phyloP scores from a whole-genome alignment of 2,797 vertebrate species.

The Parauchenoglanis ngamensis region DNA sequence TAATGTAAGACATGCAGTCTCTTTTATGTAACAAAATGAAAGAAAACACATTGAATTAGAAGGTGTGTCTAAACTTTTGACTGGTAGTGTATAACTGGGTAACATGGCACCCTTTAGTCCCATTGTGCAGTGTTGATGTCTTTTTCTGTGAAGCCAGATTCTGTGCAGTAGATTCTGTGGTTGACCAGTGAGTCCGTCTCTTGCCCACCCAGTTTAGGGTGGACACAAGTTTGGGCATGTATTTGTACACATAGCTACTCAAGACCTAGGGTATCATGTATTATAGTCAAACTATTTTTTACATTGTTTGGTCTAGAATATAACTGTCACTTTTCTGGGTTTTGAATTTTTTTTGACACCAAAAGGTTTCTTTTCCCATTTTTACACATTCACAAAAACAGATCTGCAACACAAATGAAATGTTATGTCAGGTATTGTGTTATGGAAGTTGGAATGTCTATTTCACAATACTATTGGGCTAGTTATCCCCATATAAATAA shows the following conservation, averaged over 20 bases:
- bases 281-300: not conserved
- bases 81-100: no score
- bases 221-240: not conserved
- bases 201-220: not conserved
- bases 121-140: no score
- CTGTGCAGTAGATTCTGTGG: no score
- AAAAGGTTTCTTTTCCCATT: not conserved
- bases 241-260: not conserved
- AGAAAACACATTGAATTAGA: no score
- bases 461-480: not conserved
- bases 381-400: not conserved
- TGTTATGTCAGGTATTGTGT: not conserved
- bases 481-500: not conserved
- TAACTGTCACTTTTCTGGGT: not conserved
- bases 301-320: not conserved
- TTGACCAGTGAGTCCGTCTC: not conserved
- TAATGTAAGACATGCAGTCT: no score
- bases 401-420: not conserved
- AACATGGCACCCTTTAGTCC: no score
- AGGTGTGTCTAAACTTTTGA: no score
- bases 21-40: no score
- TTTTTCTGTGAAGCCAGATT: no score
- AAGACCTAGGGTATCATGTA: not conserved
- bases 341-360: not conserved
- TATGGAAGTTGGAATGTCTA: not conserved